phyloP scores from a whole-genome alignment of 2,113 vertebrate genomes.

The Malurus elegans region DNA sequence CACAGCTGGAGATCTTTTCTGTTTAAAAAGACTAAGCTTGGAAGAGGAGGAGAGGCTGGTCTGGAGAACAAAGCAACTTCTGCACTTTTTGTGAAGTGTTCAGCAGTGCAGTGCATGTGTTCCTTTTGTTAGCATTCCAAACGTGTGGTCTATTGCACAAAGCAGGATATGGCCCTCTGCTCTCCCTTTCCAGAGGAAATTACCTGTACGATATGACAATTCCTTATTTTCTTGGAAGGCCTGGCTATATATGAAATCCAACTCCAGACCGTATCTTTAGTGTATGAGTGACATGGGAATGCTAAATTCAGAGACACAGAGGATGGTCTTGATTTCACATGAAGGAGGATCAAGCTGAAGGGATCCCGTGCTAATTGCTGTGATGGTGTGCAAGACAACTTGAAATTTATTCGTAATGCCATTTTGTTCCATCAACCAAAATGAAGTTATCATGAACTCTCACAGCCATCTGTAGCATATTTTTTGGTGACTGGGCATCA shows the following conservation, averaged over 20 bases:
- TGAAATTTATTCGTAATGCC: constrained; percentile 20
- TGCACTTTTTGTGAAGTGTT: not conserved
- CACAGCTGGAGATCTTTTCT: not conserved
- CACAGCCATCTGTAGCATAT: not conserved
- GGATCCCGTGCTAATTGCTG: not conserved
- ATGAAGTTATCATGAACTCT: not conserved
- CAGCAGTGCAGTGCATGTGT: not conserved
- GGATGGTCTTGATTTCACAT: not conserved
- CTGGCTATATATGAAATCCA: not conserved
- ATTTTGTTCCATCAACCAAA: constrained; percentile 22
- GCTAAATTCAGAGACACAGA: not conserved
- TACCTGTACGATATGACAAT: not conserved
- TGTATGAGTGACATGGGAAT: not conserved
- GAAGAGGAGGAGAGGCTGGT: not conserved
- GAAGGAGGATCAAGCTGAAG: not conserved
- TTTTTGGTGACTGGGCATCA: not conserved
- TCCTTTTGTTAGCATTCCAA: not conserved
- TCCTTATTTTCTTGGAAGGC: not conserved
- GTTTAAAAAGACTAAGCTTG: not conserved
- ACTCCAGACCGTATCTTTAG: not conserved
- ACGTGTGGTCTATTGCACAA: not conserved
- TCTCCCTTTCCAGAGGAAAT: not conserved
- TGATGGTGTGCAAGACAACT: not conserved
- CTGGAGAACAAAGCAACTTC: not conserved
- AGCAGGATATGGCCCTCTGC: not conserved